Percentiles rank a stretch among this genome's conserved stretches.
Evolutionary conservation across 2,888 invertebrate species (phyloP).

Genomic region (Stenodera caucasica): DNA sequence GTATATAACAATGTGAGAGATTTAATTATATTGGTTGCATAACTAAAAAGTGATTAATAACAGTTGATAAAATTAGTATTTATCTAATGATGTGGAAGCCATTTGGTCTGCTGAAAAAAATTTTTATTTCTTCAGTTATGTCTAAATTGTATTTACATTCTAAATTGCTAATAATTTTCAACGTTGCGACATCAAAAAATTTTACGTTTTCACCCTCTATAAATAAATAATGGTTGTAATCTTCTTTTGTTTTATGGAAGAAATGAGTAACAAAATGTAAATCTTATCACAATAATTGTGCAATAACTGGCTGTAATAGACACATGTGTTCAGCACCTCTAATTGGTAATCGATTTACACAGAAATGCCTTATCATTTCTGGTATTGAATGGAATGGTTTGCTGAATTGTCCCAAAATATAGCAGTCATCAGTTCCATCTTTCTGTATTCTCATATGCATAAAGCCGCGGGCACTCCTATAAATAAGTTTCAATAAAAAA

Average conservation of each 20-base stretch:
- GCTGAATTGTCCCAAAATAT: slow-evolving; percentile 89
- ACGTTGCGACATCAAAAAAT: slow-evolving; percentile 10
- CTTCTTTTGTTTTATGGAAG: neutral
- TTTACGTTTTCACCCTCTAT: neutral
- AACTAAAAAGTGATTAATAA: slow-evolving; percentile 31
- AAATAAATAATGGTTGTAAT: neutral
- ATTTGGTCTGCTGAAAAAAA: slow-evolving; percentile 16
- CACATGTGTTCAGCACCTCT: slow-evolving; percentile 97
- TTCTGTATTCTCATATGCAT: slow-evolving; percentile 97
- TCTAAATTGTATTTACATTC: slow-evolving; percentile 3
- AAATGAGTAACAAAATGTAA: slow-evolving; percentile 16
- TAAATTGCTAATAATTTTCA: slow-evolving; percentile 6
- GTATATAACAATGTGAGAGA: slow-evolving; percentile 30
- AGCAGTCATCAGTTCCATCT: slow-evolving; percentile 72
- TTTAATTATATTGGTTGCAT: slow-evolving; percentile 32
- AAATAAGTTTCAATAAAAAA: slow-evolving; percentile 33
- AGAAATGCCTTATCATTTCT: slow-evolving; percentile 94
- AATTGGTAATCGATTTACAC: slow-evolving; percentile 89
- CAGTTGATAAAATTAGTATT: slow-evolving; percentile 25
- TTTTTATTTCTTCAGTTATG: neutral
- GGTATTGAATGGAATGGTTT: slow-evolving; percentile 91
- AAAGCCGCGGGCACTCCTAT: slow-evolving; percentile 89
- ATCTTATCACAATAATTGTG: slow-evolving; percentile 69
- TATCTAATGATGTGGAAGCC: slow-evolving; percentile 34
- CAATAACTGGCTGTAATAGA: slow-evolving; percentile 87